phyloP scores from a whole-genome alignment of 2,113 vertebrate genomes.

The Charina bottae region DNA sequence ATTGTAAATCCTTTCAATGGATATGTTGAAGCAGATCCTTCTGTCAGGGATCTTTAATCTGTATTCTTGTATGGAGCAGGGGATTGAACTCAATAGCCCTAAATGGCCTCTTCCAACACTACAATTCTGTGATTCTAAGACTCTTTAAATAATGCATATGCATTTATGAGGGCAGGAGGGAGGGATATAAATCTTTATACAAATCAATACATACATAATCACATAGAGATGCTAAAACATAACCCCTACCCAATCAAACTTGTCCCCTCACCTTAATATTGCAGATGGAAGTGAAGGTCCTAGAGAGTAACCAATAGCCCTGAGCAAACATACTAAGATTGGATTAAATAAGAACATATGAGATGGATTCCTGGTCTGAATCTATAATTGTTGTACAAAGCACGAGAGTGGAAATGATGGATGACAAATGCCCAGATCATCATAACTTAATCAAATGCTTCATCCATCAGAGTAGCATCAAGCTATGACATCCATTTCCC shows the following conservation, averaged over 20 bases:
- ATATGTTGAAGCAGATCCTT: background rate
- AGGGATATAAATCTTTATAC: background rate
- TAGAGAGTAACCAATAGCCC: background rate
- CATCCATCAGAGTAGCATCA: conserved; percentile 10
- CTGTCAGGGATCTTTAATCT: background rate
- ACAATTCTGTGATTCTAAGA: background rate
- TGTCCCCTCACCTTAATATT: background rate
- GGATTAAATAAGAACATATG: background rate
- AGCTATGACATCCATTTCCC: background rate
- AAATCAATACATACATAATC: background rate
- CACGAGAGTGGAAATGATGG: background rate
- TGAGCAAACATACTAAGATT: background rate
- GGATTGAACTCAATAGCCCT: background rate
- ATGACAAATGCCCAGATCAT: conserved; percentile 16
- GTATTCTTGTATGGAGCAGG: background rate
- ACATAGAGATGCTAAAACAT: conserved; percentile 1
- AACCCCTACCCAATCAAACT: background rate
- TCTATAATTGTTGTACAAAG: background rate
- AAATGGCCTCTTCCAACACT: background rate
- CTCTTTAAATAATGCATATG: background rate
- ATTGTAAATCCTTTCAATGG: background rate
- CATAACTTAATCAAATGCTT: conserved; percentile 18
- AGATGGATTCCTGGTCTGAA: background rate
- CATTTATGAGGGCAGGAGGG: background rate
- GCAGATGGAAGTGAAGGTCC: background rate